A percentile compares a stretch with the other conserved stretches of the same genome.
phyloP scores from a whole-genome alignment of 53 echinoderm and acorn worm species.

The Holothuria scabra region DNA sequence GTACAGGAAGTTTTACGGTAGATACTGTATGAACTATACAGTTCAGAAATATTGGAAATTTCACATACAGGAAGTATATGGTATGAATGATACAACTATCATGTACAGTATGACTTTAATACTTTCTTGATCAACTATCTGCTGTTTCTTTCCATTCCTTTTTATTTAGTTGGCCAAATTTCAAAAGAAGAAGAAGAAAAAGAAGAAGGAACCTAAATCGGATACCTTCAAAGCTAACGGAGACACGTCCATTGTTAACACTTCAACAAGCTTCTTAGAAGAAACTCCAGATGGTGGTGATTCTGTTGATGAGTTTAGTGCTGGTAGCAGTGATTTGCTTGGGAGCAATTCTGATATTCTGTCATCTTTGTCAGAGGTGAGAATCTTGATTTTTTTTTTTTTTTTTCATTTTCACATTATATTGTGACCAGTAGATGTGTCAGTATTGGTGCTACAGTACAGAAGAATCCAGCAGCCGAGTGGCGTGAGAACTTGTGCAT shows the following conservation, averaged over 20 bases:
- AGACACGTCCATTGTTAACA: conserved; percentile 45
- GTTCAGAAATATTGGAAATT: no score
- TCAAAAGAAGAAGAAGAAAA: conserved; percentile 97
- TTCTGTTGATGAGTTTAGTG: conserved; percentile 71
- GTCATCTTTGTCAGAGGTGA: conserved; percentile 88
- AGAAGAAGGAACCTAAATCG: conserved; percentile 60
- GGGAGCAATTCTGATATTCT: conserved; percentile 80
- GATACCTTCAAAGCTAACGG: conserved; percentile 48
- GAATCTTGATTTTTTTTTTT: neutral
- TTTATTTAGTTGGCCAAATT: conserved; percentile 88
- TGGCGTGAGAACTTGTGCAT: no score
- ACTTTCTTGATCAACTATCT: no score
- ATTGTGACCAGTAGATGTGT: conserved; percentile 74
- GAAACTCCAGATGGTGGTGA: conserved; percentile 66
- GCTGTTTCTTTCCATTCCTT: neutral
- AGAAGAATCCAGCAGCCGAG: no score
- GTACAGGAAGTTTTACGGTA: no score
- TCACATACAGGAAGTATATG: no score
- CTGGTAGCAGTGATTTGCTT: conserved; percentile 64
- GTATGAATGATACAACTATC: no score
- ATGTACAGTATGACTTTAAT: no score
- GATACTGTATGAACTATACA: no score
- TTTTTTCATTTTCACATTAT: conserved; percentile 16
- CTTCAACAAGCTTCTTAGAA: conserved; percentile 34
- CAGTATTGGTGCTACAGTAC: conserved; percentile 1